Evolutionary conservation across 92 coral and sea anemone species (phyloP).

Genomic region (Nematostella vectensis): DNA sequence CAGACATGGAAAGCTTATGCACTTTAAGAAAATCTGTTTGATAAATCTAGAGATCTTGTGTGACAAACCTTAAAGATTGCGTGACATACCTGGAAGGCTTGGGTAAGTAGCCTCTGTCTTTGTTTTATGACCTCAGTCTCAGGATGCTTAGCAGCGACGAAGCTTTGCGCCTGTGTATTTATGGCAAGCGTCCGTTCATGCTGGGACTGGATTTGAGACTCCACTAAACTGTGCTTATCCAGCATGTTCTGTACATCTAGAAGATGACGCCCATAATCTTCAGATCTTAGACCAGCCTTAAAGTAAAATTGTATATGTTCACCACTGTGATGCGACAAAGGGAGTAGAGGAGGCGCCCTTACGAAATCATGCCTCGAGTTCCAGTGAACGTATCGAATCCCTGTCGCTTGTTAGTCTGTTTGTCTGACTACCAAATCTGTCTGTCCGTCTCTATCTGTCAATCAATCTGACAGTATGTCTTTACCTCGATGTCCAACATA

Average conservation of each 20-base stretch:
- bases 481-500: constrained; percentile 84
- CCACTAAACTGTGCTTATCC: constrained; percentile 85
- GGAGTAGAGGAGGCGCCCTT: not conserved
- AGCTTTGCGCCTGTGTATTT: constrained; percentile 49
- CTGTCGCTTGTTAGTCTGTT: too few relatives aligned
- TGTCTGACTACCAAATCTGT: too few relatives aligned
- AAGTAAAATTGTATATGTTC: constrained; percentile 10
- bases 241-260: constrained; percentile 87
- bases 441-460: too few relatives aligned
- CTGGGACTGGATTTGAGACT: constrained; percentile 80
- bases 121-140: constrained; percentile 69
- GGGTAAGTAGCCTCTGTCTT: constrained; percentile 55
- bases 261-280: constrained; percentile 86
- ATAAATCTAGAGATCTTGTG: too few relatives aligned
- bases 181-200: constrained; percentile 68
- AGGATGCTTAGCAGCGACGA: constrained; percentile 75
- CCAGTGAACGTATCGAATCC: too few relatives aligned
- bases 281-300: constrained; percentile 76
- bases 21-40: too few relatives aligned
- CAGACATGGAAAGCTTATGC: too few relatives aligned
- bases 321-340: not conserved
- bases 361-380: not conserved
- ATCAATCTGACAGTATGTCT: too few relatives aligned
- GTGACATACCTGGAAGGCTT: constrained; percentile 59
- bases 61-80: too few relatives aligned